Conservation (phyloP, 2,888 invertebrate genomes). For the Aphodius sticticus region DNA sequence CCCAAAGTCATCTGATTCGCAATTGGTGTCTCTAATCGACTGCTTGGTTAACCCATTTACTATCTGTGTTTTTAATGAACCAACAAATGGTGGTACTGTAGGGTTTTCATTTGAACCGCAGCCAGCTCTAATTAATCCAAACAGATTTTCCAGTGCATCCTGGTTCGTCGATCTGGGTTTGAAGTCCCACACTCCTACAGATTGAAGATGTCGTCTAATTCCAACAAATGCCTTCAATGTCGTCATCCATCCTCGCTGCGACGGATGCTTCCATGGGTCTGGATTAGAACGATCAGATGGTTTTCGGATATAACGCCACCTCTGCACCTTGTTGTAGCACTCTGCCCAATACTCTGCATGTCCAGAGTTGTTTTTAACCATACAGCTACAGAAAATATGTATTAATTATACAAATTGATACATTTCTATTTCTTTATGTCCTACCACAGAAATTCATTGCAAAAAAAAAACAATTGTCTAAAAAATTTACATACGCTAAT, state of each 20-base stretch:
- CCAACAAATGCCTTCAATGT: conserved; percentile 20
- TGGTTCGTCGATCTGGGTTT: conserved; percentile 39
- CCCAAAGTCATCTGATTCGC: conserved; percentile 32
- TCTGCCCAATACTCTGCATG: conserved; percentile 36
- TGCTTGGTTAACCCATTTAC: conserved; percentile 36
- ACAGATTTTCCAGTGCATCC: conserved; percentile 42
- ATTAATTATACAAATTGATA: not conserved
- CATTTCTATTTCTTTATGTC: not conserved
- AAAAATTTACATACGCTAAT: not conserved
- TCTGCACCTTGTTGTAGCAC: conserved; percentile 36
- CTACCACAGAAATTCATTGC: not conserved
- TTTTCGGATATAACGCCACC: conserved; percentile 30
- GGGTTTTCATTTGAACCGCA: conserved; percentile 41
- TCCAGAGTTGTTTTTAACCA: conserved; percentile 34
- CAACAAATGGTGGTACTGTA: conserved; percentile 38
- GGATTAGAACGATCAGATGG: not conserved
- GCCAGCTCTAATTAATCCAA: conserved; percentile 38
- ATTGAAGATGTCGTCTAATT: not conserved
- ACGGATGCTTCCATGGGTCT: conserved; percentile 36
- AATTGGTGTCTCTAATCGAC: conserved; percentile 34
- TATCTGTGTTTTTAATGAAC: conserved; percentile 38
- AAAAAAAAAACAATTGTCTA: too few relatives aligned
- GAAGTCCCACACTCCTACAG: not conserved
- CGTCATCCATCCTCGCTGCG: conserved; percentile 40
- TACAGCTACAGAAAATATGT: conserved; percentile 7